These are phyloP conservation scores for Psettodes erumei DNA, from an alignment of 2,113 vertebrate species.

Conservation along the genomic window DNA sequence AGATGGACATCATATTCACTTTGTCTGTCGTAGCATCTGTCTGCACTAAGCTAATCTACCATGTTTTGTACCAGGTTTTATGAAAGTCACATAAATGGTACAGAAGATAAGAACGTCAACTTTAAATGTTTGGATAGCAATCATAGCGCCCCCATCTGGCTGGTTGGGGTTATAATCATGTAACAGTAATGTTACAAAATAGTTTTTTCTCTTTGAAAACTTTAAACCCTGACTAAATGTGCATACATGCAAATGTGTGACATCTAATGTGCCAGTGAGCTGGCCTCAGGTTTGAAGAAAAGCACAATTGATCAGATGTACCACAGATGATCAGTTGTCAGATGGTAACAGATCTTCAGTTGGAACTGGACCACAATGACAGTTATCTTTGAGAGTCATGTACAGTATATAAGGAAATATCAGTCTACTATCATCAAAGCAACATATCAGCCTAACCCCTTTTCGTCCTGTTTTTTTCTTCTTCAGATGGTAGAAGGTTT, in stretches of 20 bases:
- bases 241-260: no score
- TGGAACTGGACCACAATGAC: background rate
- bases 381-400: background rate
- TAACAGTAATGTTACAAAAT: background rate
- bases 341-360: background rate
- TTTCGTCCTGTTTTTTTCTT: background rate
- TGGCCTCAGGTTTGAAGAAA: background rate
- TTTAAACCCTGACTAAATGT: no score
- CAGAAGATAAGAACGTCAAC: no score
- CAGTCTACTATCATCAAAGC: background rate
- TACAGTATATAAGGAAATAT: background rate
- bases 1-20: no score
- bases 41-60: no score
- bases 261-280: background rate
- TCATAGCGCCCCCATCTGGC: background rate
- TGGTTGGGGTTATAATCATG: no score
- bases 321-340: background rate
- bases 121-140: background rate
- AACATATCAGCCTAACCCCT: background rate
- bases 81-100: no score
- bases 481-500: slow-evolving; percentile 80
- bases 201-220: no score
- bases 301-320: no score
- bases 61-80: background rate
- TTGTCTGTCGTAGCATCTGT: no score